Conservation (phyloP, 2,113 vertebrate genomes). For the Psettodes erumei region DNA sequence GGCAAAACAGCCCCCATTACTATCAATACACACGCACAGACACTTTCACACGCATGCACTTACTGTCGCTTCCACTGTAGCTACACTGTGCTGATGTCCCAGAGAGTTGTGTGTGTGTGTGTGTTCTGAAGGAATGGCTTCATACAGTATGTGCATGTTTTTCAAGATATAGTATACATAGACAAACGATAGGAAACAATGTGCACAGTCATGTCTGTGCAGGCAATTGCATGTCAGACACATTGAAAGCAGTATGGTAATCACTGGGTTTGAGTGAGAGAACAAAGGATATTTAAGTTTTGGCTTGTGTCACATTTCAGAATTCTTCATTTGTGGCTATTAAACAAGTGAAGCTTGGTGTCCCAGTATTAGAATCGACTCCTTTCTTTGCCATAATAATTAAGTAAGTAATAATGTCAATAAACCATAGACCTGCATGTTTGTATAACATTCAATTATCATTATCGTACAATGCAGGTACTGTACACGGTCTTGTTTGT, state of each 20-base stretch:
- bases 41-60: conserved; percentile 3
- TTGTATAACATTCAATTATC: conserved; percentile 13
- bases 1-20: neutral
- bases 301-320: conserved; percentile 11
- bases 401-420: neutral
- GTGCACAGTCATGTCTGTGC: neutral
- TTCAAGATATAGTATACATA: neutral
- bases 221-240: conserved; percentile 13
- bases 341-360: neutral
- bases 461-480: neutral
- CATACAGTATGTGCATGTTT: neutral
- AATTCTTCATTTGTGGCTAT: conserved; percentile 10
- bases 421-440: neutral
- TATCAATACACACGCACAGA: neutral
- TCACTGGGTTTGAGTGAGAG: conserved; percentile 19
- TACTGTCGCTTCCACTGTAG: conserved; percentile 1
- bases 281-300: conserved; percentile 12
- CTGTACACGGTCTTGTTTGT: conserved; percentile 3
- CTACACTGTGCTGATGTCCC: neutral
- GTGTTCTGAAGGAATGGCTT: no score
- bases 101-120: neutral
- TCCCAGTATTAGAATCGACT: conserved; percentile 8
- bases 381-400: neutral
- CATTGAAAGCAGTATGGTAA: conserved; percentile 12
- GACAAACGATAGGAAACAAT: conserved; percentile 12